phyloP scores from a whole-genome alignment of 1,140 invertebrate species.

The Chymomyza costata region DNA sequence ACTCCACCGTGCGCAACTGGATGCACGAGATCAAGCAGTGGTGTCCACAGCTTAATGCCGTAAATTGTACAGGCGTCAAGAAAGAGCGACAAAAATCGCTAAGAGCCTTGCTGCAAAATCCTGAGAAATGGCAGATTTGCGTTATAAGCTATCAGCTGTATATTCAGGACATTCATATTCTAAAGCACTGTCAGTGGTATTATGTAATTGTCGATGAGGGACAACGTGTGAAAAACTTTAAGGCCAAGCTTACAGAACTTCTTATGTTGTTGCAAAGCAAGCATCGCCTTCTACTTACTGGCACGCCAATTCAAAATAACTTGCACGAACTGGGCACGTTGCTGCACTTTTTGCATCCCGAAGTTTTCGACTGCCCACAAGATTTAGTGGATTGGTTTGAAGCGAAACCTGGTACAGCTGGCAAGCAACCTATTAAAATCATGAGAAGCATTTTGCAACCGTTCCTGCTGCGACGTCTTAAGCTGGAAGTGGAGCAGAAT shows the following conservation, averaged over 20 bases:
- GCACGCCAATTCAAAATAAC: constrained; percentile 96
- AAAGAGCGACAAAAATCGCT: constrained; percentile 94
- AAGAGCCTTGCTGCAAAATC: constrained; percentile 93
- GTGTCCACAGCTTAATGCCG: constrained; percentile 94
- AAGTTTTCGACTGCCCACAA: constrained; percentile 98
- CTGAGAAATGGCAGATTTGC: constrained; percentile 99
- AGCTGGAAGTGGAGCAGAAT: constrained; percentile 98
- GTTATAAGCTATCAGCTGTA: constrained; percentile 99
- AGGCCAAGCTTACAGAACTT: constrained; percentile 98
- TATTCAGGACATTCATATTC: constrained; percentile 95
- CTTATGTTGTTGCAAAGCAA: constrained; percentile 98
- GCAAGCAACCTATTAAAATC: constrained; percentile 92
- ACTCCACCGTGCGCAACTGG: constrained; percentile 99
- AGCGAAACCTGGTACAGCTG: constrained; percentile 94
- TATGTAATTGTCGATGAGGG: constrained; percentile 99
- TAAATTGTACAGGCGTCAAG: constrained; percentile 97
- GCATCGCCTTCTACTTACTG: constrained; percentile 96
- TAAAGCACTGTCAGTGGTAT: constrained; percentile 99
- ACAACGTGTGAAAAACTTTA: constrained; percentile 99
- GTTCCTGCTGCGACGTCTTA: constrained; percentile 95
- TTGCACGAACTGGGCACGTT: constrained; percentile 99
- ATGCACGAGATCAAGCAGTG: constrained; percentile 98
- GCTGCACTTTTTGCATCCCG: constrained; percentile 97
- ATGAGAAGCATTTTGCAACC: constrained; percentile 96
- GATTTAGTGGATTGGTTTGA: constrained; percentile 99